A percentile compares a stretch with the other conserved stretches of the same genome.
Conservation (phyloP, 2,888 invertebrate species). For the Xanthia icteritia region DNA sequence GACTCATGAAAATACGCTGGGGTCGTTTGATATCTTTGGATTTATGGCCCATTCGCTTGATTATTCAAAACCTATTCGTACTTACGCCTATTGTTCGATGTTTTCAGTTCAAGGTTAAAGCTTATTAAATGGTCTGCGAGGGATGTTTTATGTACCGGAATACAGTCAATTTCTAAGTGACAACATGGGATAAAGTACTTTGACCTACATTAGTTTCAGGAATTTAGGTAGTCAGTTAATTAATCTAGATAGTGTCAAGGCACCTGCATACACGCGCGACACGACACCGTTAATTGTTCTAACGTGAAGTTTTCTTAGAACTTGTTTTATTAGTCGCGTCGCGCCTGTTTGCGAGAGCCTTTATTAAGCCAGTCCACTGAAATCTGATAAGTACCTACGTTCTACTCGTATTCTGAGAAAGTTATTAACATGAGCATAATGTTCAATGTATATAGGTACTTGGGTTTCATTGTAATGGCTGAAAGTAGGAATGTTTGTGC, state of each 20-base stretch:
- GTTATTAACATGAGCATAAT: constrained; percentile 11
- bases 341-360: too few species aligned
- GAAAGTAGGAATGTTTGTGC: constrained; percentile 16
- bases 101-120: constrained; percentile 52
- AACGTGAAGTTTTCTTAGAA: too few species aligned
- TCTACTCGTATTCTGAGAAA: constrained; percentile 16
- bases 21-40: constrained; percentile 35
- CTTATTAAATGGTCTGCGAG: not conserved
- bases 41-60: constrained; percentile 57
- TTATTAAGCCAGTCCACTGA: not conserved
- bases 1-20: constrained; percentile 37
- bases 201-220: not conserved
- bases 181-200: not conserved
- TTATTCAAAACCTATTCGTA: constrained; percentile 41
- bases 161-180: not conserved
- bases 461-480: constrained; percentile 23
- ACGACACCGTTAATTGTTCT: too few species aligned
- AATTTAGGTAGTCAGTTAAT: not conserved
- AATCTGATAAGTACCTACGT: constrained; percentile 4
- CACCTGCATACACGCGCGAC: too few species aligned
- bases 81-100: constrained; percentile 35
- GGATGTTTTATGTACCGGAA: not conserved
- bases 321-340: too few species aligned
- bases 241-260: constrained; percentile 3
- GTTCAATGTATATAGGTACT: constrained; percentile 6